Evolutionary conservation across 2,888 invertebrate genomes (phyloP).

Genomic region (Limulus polyphemus): DNA sequence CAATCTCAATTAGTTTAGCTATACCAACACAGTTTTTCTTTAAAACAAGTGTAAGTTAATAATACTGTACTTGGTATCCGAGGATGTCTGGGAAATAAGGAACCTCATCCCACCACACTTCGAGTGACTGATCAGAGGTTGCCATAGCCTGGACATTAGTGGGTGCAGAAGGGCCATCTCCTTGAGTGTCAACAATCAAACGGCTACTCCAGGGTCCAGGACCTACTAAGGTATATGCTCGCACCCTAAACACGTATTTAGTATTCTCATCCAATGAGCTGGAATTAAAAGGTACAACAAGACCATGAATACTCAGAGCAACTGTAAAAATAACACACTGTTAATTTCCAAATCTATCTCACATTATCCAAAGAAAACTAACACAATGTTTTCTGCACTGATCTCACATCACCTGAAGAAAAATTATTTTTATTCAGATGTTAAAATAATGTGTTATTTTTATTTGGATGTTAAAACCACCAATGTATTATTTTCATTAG

Average conservation of each 20-base stretch:
- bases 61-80: conserved; percentile 52
- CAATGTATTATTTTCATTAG: no score
- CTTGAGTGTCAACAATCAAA: conserved; percentile 64
- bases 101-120: conserved; percentile 45
- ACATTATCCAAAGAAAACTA: no score
- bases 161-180: conserved; percentile 83
- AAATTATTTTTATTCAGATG: no score
- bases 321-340: no score
- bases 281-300: neutral
- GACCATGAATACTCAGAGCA: no score
- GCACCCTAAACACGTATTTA: conserved; percentile 66
- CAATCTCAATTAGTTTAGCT: no score
- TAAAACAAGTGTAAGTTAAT: neutral
- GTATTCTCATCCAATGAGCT: conserved; percentile 69
- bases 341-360: no score
- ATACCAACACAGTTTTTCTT: no score
- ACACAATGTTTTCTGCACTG: no score
- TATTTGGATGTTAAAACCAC: no score
- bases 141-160: conserved; percentile 85
- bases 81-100: conserved; percentile 33
- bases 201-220: conserved; percentile 84
- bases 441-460: no score
- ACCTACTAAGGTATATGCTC: conserved; percentile 80
- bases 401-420: no score
- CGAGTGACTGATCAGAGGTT: conserved; percentile 81